These are phyloP conservation scores for Sphyrna mokarran DNA, from an alignment of 2,113 vertebrate species.

Conservation along the genomic window DNA sequence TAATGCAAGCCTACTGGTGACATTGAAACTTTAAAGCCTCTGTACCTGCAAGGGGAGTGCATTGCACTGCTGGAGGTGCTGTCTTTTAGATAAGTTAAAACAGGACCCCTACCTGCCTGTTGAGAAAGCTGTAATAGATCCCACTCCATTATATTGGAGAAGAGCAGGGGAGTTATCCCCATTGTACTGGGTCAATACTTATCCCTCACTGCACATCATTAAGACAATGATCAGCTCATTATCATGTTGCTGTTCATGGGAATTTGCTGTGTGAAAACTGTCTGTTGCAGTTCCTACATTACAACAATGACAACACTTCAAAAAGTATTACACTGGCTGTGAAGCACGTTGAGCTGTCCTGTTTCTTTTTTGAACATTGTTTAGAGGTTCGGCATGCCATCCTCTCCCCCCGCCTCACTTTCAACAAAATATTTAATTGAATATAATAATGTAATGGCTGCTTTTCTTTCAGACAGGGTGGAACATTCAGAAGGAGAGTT, in stretches of 20 bases:
- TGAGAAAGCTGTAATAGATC: too few species aligned
- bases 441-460: not conserved
- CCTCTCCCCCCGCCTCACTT: too few species aligned
- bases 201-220: too few species aligned
- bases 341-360: not conserved
- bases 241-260: not conserved
- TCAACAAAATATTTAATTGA: not conserved
- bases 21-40: too few species aligned
- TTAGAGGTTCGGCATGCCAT: too few species aligned
- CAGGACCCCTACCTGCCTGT: too few species aligned
- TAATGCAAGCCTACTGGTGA: too few species aligned
- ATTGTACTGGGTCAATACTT: too few species aligned
- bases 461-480: not conserved
- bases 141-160: too few species aligned
- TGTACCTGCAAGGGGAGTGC: too few species aligned
- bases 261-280: not conserved
- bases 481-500: not conserved
- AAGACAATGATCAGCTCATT: too few species aligned
- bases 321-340: not conserved
- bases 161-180: too few species aligned
- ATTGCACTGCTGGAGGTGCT: not conserved
- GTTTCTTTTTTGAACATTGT: not conserved
- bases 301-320: not conserved
- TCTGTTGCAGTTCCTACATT: not conserved
- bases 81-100: not conserved